Base-by-base conservation (phyloP, 2,888 invertebrate genomes). In the Cotesia congregata region DNA sequence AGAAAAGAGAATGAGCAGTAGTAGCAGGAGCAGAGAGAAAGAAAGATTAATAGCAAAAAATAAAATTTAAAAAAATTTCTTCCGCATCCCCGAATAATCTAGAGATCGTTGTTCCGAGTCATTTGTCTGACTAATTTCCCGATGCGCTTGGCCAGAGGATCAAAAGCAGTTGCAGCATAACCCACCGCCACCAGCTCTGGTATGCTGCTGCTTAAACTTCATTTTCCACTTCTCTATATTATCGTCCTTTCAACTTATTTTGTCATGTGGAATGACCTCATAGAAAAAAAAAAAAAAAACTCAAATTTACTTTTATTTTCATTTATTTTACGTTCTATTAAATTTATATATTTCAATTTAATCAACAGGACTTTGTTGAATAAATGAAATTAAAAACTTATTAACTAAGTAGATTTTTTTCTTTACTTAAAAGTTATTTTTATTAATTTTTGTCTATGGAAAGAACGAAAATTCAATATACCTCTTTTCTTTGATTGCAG, bases 91-190 rank as follows among this genome's bases (percentile, higher is more conserved):
- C 73, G 73, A 73, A 67, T 73, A 73, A 73, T 73, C 73, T 72
- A 40, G 72, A 38, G 17, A 64, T 39, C 67, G 65, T 67, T 73
- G 67, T 73, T 73, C 73, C 73, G 67, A 73, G 73, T 73, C 73
- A 73, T 73, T 73, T 73, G 73, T 73, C 73, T 39, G 73, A 73
- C 73, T 73, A 73, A 73, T 73, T 73, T 73, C 40, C 65, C 67
- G 67, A 65, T 73, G 65, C 65, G 50, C 73, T 65, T 65, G 67
- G 30, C 67, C 73, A 41, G n/a, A 62, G 64, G 62, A 72, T 72
- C 67, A 73, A 73, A 72, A 67, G 65, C 67, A 50, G 50, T 50
- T 50, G 50, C 50, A 50, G 12, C 50, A 50, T 50, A 50, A 50
- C 50, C 50, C 50, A 50, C 50, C 50, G 12, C 50, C 50, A 12